Percentiles rank a stretch among this genome's conserved stretches.
Conservation (phyloP, 2,797 vertebrate species). For the Nannoperca obscura region DNA sequence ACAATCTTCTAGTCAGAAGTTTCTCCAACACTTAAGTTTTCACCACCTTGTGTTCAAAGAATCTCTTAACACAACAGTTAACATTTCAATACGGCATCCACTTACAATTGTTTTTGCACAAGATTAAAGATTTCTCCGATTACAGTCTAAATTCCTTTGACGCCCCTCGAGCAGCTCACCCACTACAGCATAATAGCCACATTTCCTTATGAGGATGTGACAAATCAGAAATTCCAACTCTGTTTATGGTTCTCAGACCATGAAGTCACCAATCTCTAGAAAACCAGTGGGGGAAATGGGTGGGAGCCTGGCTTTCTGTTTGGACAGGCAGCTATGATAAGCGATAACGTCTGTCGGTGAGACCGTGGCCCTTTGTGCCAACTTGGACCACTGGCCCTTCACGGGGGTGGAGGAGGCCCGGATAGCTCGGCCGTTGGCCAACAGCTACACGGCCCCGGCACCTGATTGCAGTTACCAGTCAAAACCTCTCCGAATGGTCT, state of each 20-base stretch:
- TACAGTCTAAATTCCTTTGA: conserved; percentile 67
- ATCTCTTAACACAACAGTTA: conserved; percentile 43
- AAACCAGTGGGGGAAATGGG: conserved; percentile 70
- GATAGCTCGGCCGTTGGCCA: conserved; percentile 71
- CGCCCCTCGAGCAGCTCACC: conserved; percentile 43
- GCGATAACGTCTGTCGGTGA: conserved; percentile 71
- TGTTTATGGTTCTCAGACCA: conserved; percentile 87
- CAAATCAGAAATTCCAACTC: conserved; percentile 80
- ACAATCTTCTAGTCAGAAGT: conserved; percentile 13
- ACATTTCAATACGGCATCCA: conserved; percentile 41
- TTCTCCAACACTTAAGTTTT: conserved; percentile 48
- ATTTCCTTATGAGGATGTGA: conserved; percentile 89
- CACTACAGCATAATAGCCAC: conserved; percentile 61
- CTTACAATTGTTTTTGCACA: conserved; percentile 44
- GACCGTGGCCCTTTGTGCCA: conserved; percentile 76
- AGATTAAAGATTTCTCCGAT: conserved; percentile 66
- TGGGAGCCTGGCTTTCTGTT: conserved; percentile 78
- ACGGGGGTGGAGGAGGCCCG: conserved; percentile 27
- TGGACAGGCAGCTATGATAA: conserved; percentile 78
- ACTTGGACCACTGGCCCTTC: conserved; percentile 50
- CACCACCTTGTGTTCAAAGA: conserved; percentile 39
- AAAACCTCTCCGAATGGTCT: conserved; percentile 66
- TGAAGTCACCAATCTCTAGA: conserved; percentile 89
- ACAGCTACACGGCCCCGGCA: conserved; percentile 79
- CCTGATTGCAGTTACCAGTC: conserved; percentile 86